Evolutionary conservation across 2,888 invertebrate genomes (phyloP).

Genomic region (Aradus depressus): DNA sequence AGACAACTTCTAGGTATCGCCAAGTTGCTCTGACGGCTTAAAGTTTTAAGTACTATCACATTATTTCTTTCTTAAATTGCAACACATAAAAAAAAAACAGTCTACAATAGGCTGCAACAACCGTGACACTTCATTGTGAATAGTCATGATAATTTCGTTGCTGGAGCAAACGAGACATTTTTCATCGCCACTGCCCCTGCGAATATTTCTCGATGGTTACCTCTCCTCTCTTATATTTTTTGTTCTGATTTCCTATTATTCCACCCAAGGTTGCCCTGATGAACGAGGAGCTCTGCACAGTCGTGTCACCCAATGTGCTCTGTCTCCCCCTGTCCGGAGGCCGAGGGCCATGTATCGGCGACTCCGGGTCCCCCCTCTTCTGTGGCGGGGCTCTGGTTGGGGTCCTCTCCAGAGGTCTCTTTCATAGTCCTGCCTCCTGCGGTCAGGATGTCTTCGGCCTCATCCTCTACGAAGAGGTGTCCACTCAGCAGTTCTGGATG

Average conservation of each 20-base stretch:
- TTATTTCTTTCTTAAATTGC: too few species aligned
- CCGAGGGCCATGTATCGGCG: slow-evolving; percentile 10
- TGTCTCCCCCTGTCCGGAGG: slow-evolving; percentile 4
- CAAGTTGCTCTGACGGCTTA: too few species aligned
- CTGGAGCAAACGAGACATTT: too few species aligned
- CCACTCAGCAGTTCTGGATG: background rate
- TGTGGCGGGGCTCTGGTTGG: slow-evolving; percentile 4
- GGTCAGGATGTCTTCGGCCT: background rate
- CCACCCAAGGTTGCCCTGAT: slow-evolving; percentile 4
- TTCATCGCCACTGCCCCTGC: too few species aligned
- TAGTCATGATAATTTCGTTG: too few species aligned
- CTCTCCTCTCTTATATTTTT: background rate
- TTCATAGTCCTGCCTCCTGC: too few species aligned
- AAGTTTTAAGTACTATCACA: too few species aligned
- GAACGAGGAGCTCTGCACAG: background rate
- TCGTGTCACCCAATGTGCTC: background rate
- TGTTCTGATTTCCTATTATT: background rate
- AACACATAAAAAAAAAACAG: too few species aligned
- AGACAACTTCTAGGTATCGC: too few species aligned
- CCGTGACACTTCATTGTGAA: too few species aligned
- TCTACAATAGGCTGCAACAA: too few species aligned
- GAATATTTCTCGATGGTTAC: background rate
- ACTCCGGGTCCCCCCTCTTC: slow-evolving; percentile 12
- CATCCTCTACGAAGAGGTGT: background rate
- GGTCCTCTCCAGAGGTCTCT: slow-evolving; percentile 8